These are phyloP conservation scores for Aspidiotus rigidus DNA, from an alignment of 2,888 invertebrate genomes.

Conservation along the genomic window DNA sequence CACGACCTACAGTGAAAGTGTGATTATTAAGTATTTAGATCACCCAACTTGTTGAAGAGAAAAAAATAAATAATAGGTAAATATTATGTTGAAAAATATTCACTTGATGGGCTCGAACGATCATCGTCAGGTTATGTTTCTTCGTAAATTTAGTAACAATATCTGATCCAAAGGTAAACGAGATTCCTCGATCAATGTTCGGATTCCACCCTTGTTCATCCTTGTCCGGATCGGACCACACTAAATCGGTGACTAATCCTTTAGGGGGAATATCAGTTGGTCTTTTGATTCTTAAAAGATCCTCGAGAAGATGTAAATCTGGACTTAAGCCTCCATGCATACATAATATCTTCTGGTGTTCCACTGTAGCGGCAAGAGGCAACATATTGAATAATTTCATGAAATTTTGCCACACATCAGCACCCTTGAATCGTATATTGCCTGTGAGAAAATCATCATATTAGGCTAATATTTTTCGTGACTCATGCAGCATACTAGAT, in stretches of 20 bases:
- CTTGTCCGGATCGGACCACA: conserved; percentile 51
- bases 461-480: background rate
- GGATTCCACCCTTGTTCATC: conserved; percentile 54
- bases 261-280: conserved; percentile 52
- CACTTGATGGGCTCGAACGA: conserved; percentile 51
- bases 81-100: background rate
- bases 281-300: conserved; percentile 51
- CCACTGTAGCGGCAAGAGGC: conserved; percentile 53
- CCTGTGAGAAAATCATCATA: conserved; percentile 5
- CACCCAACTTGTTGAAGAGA: background rate
- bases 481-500: no score
- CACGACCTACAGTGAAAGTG: conserved; percentile 44
- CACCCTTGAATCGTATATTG: conserved; percentile 48
- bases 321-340: conserved; percentile 50
- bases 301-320: conserved; percentile 49
- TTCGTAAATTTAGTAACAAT: conserved; percentile 55
- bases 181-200: conserved; percentile 53
- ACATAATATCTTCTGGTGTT: conserved; percentile 54
- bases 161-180: conserved; percentile 56
- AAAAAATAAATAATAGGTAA: no score
- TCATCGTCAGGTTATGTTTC: conserved; percentile 55
- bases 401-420: conserved; percentile 56
- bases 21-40: background rate
- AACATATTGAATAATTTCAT: conserved; percentile 57
- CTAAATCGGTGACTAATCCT: conserved; percentile 50